Percentiles rank a stretch among this genome's conserved stretches.
These are phyloP conservation scores for Hemaris fuciformis DNA, from an alignment of 2,888 invertebrate species.

Conservation along the genomic window DNA sequence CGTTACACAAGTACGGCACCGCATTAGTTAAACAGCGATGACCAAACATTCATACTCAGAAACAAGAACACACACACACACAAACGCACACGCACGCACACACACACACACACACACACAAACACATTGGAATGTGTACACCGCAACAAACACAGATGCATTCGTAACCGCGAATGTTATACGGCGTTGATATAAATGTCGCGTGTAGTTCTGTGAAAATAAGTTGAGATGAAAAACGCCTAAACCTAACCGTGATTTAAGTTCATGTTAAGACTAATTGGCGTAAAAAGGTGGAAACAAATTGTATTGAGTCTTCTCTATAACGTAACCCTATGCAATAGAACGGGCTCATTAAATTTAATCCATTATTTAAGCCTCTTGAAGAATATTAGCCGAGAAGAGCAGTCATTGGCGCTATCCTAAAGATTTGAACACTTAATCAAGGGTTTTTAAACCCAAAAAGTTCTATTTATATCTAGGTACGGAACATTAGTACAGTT, in stretches of 20 bases:
- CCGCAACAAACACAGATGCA: constrained; percentile 25
- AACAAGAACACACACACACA: constrained; percentile 12
- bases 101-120: background rate
- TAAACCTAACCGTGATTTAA: no score
- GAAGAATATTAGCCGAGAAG: no score
- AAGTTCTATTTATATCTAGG: no score
- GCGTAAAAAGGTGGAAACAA: background rate
- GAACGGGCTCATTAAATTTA: no score
- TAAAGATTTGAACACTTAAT: no score
- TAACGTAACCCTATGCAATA: no score
- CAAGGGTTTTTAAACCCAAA: no score
- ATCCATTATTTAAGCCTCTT: no score
- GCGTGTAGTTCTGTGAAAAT: background rate
- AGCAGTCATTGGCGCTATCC: no score
- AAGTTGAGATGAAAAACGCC: background rate
- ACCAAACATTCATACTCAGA: constrained; percentile 23
- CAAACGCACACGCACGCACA: constrained; percentile 10
- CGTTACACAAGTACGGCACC: constrained; percentile 32
- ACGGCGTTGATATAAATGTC: constrained; percentile 17
- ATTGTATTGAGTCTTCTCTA: background rate
- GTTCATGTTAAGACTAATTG: no score
- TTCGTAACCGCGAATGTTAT: constrained; percentile 22
- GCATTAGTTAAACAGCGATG: constrained; percentile 41
- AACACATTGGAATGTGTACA: constrained; percentile 24
- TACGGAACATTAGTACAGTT: no score